These are phyloP conservation scores for Torymus texanus DNA, from an alignment of 2,888 invertebrate genomes.

Conservation along the genomic window DNA sequence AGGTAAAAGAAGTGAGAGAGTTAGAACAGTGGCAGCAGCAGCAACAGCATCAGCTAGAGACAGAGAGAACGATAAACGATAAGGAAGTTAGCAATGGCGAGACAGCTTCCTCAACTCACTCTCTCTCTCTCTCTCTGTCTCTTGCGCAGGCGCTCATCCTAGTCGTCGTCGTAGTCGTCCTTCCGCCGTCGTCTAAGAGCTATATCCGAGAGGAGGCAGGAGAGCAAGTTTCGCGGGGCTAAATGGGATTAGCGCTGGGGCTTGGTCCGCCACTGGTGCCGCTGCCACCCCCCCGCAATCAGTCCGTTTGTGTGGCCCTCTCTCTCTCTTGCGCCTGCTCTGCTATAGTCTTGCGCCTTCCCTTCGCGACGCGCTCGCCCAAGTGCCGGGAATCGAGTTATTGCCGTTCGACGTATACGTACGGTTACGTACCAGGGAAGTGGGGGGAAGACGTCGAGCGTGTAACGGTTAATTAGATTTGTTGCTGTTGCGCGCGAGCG, in stretches of 20 bases:
- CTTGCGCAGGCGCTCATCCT: not conserved
- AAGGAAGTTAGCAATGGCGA: conserved; percentile 39
- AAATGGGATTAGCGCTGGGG: conserved; percentile 38
- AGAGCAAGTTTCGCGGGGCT: conserved; percentile 33
- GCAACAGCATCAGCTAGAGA: not conserved
- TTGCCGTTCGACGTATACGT: conserved; percentile 13
- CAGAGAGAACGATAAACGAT: conserved; percentile 13
- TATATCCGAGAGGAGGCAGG: not conserved
- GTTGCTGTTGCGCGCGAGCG: conserved; percentile 5
- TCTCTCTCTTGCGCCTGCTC: no score
- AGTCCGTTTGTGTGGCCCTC: conserved; percentile 33
- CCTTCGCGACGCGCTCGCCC: not conserved
- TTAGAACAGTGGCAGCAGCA: not conserved
- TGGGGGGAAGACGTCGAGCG: conserved; percentile 15
- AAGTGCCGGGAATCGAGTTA: conserved; percentile 43
- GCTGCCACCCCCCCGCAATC: conserved; percentile 22
- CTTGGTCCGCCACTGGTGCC: no score
- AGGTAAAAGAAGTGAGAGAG: not conserved
- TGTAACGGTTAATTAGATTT: conserved; percentile 26
- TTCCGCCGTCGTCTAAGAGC: no score
- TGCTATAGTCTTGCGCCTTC: no score
- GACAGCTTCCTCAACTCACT: conserved; percentile 30
- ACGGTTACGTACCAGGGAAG: not conserved
- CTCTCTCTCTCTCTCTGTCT: not conserved
- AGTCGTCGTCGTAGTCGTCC: no score